Percentiles rank a stretch among this genome's conserved stretches.
These are phyloP conservation scores for Pherbina coryleti DNA, from an alignment of 2,888 invertebrate species.

Conservation along the genomic window DNA sequence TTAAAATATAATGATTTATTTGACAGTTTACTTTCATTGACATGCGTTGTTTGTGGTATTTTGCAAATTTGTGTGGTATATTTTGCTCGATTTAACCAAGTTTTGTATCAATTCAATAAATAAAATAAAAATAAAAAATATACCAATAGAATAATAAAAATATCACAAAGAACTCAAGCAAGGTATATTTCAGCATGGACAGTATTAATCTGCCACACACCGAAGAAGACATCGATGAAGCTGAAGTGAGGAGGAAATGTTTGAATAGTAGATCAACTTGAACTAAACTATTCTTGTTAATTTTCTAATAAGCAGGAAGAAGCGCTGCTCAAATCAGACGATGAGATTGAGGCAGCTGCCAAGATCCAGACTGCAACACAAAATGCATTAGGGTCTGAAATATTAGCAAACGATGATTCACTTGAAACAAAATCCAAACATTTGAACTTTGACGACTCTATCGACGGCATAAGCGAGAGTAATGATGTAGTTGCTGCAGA, in stretches of 20 bases:
- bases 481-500: constrained; percentile 37
- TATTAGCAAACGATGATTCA: constrained; percentile 50
- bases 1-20: no score
- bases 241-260: constrained; percentile 51
- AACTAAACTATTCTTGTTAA: background rate
- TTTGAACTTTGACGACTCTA: constrained; percentile 30
- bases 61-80: background rate
- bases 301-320: constrained; percentile 53
- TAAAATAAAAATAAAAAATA: background rate
- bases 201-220: constrained; percentile 46
- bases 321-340: constrained; percentile 60
- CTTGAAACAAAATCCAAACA: constrained; percentile 49
- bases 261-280: background rate
- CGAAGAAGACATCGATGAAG: constrained; percentile 56
- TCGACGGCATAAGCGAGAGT: constrained; percentile 29
- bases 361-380: constrained; percentile 36
- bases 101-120: background rate
- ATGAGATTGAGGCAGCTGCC: constrained; percentile 48
- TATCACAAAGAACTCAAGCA: background rate
- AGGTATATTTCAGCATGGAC: background rate
- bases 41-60: background rate
- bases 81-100: no score
- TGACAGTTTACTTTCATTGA: background rate
- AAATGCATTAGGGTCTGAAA: constrained; percentile 34
- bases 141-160: background rate